phyloP scores from a whole-genome alignment of 2,888 invertebrate species.

The Marronus borbonicus region DNA sequence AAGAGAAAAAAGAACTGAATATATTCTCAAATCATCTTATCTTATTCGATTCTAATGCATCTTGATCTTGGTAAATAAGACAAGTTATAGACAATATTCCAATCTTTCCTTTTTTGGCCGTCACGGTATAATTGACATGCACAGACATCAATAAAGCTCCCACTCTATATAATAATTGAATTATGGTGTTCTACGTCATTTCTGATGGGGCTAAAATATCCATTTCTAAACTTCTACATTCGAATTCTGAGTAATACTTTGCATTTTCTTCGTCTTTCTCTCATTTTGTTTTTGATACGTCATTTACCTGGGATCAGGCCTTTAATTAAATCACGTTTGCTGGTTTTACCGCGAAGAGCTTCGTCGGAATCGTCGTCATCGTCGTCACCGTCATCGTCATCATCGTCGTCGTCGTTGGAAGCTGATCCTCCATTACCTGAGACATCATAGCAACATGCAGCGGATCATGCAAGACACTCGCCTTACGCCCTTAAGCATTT shows the following conservation, averaged over 20 bases:
- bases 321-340: constrained; percentile 62
- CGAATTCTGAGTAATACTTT: neutral
- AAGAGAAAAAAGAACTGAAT: no score
- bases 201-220: constrained; percentile 27
- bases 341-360: constrained; percentile 63
- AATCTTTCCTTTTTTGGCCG: constrained; percentile 17
- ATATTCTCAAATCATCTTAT: no score
- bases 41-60: no score
- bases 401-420: constrained; percentile 72
- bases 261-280: neutral
- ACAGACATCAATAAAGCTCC: constrained; percentile 63
- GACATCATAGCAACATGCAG: constrained; percentile 70
- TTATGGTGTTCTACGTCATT: constrained; percentile 35
- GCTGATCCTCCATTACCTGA: constrained; percentile 71
- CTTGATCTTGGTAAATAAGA: neutral
- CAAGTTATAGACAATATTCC: constrained; percentile 8
- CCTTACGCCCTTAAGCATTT: constrained; percentile 19
- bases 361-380: constrained; percentile 73
- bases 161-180: constrained; percentile 56
- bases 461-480: constrained; percentile 63
- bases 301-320: constrained; percentile 70
- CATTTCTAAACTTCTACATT: neutral
- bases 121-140: constrained; percentile 60
- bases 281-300: constrained; percentile 33
- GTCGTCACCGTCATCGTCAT: constrained; percentile 72